phyloP scores from a whole-genome alignment of 2,888 invertebrate genomes.

The Torymus aiolomorphi region DNA sequence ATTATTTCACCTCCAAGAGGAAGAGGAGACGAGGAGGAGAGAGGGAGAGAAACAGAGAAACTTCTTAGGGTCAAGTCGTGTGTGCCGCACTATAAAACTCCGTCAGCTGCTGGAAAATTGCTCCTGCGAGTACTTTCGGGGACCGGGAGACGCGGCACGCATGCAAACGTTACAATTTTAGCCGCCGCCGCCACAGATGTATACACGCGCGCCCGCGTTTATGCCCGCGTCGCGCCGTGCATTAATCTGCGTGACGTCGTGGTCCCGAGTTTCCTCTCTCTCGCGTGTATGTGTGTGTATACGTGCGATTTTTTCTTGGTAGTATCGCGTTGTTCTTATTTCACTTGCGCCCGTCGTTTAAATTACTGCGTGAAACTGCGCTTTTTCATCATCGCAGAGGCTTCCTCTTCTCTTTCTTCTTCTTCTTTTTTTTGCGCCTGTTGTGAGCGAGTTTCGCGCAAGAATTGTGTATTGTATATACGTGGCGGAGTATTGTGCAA shows the following conservation, averaged over 20 bases:
- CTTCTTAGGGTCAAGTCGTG: slow-evolving; percentile 32
- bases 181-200: slow-evolving; percentile 19
- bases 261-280: not conserved
- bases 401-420: too few relatives aligned
- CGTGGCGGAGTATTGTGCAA: too few relatives aligned
- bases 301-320: too few relatives aligned
- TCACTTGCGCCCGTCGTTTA: slow-evolving; percentile 21
- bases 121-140: not conserved
- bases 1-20: not conserved
- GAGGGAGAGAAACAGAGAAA: not conserved
- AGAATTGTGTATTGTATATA: too few relatives aligned
- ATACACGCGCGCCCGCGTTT: not conserved
- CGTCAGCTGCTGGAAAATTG: slow-evolving; percentile 37
- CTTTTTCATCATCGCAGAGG: slow-evolving; percentile 18
- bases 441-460: too few relatives aligned
- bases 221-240: not conserved
- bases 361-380: slow-evolving; percentile 15
- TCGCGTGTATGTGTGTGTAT: not conserved
- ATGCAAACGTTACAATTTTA: slow-evolving; percentile 22
- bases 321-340: not conserved
- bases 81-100: slow-evolving; percentile 18
- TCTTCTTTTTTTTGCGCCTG: too few relatives aligned
- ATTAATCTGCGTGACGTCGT: slow-evolving; percentile 17
- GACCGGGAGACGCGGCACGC: too few relatives aligned
- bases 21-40: not conserved